phyloP scores from a whole-genome alignment of 2,113 vertebrate species.

The Cacatua alba region DNA sequence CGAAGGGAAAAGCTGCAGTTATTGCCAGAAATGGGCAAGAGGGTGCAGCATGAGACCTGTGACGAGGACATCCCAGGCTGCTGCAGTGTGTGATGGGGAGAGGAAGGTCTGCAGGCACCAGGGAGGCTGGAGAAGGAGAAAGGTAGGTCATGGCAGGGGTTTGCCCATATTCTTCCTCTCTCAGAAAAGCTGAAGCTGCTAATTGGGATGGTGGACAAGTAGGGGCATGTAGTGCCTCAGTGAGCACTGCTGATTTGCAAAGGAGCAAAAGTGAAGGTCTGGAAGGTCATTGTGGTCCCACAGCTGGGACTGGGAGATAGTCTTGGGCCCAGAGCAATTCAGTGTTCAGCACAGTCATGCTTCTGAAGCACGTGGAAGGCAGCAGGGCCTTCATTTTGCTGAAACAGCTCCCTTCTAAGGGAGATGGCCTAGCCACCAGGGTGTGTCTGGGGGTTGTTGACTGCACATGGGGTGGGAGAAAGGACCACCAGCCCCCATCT shows the following conservation, averaged over 20 bases:
- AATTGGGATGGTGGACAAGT: neutral
- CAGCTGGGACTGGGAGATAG: neutral
- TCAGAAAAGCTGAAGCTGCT: neutral
- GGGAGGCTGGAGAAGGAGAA: neutral
- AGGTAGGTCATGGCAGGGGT: neutral
- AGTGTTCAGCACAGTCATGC: neutral
- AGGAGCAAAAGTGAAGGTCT: neutral
- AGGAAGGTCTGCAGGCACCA: neutral
- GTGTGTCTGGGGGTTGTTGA: neutral
- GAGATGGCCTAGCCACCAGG: neutral
- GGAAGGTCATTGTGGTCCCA: neutral
- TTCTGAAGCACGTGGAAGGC: neutral
- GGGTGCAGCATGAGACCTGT: neutral
- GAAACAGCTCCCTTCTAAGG: neutral
- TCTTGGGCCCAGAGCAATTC: neutral
- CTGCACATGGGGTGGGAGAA: fast-evolving
- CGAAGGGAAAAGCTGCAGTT: neutral
- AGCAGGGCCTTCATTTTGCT: neutral
- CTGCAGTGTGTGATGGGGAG: neutral
- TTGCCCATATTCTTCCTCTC: neutral
- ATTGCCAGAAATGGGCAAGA: neutral
- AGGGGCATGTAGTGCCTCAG: neutral
- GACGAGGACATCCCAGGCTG: neutral
- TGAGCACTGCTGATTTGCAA: neutral
- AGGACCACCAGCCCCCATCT: neutral